A percentile compares a stretch with the other conserved stretches of the same genome.
These are phyloP conservation scores for Caenorhabditis macrosperma DNA, from an alignment of 2,888 invertebrate species.

Conservation along the genomic window DNA sequence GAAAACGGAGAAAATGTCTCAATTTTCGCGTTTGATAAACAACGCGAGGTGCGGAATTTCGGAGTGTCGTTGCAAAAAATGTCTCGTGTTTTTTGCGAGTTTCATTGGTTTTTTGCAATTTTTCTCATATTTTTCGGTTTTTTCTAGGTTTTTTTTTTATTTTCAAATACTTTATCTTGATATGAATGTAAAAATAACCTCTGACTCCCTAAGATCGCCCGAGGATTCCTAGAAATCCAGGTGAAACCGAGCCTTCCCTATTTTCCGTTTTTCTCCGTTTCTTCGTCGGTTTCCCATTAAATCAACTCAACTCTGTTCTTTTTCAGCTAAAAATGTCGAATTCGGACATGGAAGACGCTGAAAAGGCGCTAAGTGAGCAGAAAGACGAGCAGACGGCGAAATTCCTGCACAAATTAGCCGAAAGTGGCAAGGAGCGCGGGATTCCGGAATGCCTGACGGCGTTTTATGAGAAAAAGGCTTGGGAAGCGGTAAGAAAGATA, in stretches of 20 bases:
- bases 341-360: background rate
- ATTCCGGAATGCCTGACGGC: slow-evolving; percentile 18
- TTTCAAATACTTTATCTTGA: background rate
- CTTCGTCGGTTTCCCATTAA: no score
- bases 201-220: no score
- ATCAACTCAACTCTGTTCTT: background rate
- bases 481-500: slow-evolving; percentile 27
- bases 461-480: slow-evolving; percentile 34
- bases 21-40: slow-evolving; percentile 19
- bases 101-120: background rate
- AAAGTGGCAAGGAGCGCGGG: slow-evolving; percentile 23
- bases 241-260: no score
- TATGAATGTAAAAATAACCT: background rate
- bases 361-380: background rate
- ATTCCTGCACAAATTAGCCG: slow-evolving; percentile 42
- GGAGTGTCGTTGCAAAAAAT: slow-evolving; percentile 24
- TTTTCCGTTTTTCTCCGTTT: no score
- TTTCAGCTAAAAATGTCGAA: slow-evolving; percentile 34
- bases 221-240: no score
- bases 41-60: background rate
- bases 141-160: no score
- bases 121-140: slow-evolving; percentile 11
- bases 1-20: background rate
- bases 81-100: background rate
- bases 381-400: slow-evolving; percentile 42